A percentile compares a stretch with the other conserved stretches of the same genome.
These are phyloP conservation scores for Dynastes hyllus DNA, from an alignment of 2,888 invertebrate genomes.

Conservation along the genomic window DNA sequence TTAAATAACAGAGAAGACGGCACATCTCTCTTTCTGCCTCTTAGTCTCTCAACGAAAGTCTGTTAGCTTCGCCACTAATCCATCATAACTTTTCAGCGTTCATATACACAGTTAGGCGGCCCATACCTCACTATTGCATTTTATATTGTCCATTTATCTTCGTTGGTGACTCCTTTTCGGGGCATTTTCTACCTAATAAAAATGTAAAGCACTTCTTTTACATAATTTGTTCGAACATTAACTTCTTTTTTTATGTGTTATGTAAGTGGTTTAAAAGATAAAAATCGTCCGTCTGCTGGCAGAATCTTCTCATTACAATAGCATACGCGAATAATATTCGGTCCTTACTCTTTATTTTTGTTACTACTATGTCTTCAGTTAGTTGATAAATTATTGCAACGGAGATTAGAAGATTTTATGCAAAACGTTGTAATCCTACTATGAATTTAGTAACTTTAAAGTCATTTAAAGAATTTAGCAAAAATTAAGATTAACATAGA, in stretches of 20 bases:
- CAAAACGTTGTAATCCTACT: neutral
- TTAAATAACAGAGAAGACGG: slow-evolving; percentile 40
- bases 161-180: slow-evolving; percentile 62
- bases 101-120: slow-evolving; percentile 61
- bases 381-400: slow-evolving; percentile 20
- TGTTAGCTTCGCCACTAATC: slow-evolving; percentile 57
- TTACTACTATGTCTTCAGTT: slow-evolving; percentile 4
- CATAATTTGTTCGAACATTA: slow-evolving; percentile 68
- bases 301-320: slow-evolving; percentile 22
- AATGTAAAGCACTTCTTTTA: slow-evolving; percentile 69
- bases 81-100: slow-evolving; percentile 58
- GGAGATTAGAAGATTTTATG: neutral
- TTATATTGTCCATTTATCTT: slow-evolving; percentile 67
- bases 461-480: neutral
- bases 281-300: slow-evolving; percentile 23
- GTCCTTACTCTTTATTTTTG: slow-evolving; percentile 20
- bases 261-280: slow-evolving; percentile 49
- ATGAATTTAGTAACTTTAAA: too few relatives aligned
- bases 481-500: neutral
- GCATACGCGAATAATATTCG: slow-evolving; percentile 1
- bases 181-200: slow-evolving; percentile 67
- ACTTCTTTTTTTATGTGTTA: slow-evolving; percentile 60
- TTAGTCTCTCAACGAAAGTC: slow-evolving; percentile 40
- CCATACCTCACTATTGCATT: slow-evolving; percentile 61
- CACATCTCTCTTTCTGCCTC: too few relatives aligned